A percentile compares a stretch with the other conserved stretches of the same genome.
These are phyloP conservation scores for Cotesia chilonis DNA, from an alignment of 1,140 invertebrate species.

Conservation along the genomic window DNA sequence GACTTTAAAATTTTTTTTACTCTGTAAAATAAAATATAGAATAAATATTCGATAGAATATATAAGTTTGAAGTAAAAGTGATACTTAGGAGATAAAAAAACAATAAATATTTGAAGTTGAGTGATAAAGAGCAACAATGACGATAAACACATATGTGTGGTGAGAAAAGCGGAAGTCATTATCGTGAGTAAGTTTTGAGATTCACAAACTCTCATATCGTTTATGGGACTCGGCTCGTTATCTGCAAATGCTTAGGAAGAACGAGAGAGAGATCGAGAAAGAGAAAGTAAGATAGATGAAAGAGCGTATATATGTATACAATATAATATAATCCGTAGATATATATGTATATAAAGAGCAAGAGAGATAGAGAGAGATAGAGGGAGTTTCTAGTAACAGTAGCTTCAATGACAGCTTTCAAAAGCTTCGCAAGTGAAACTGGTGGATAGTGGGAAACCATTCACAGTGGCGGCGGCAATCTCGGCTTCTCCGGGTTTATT, in stretches of 20 bases:
- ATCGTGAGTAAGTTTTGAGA: neutral
- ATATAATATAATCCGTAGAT: neutral
- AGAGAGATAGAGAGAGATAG: no score
- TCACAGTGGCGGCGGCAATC: constrained; percentile 23
- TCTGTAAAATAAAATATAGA: no score
- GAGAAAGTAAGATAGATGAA: neutral
- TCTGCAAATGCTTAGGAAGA: constrained; percentile 19
- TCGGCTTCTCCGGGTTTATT: constrained; percentile 28
- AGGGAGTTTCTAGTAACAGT: neutral
- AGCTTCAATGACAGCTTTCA: constrained; percentile 7
- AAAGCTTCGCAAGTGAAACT: constrained; percentile 7
- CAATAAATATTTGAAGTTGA: no score
- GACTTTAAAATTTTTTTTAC: no score
- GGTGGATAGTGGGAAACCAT: constrained; percentile 18
- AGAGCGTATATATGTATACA: neutral
- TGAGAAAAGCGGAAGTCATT: no score
- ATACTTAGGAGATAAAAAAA: no score
- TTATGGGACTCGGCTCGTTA: constrained; percentile 32
- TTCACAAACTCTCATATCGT: constrained; percentile 4
- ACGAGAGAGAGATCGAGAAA: no score
- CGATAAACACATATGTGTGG: no score
- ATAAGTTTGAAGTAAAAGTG: no score
- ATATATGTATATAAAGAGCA: no score
- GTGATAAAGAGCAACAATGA: no score
- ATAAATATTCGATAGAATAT: no score